phyloP scores from a whole-genome alignment of 1,140 invertebrate genomes.

The Drosophila sproati region DNA sequence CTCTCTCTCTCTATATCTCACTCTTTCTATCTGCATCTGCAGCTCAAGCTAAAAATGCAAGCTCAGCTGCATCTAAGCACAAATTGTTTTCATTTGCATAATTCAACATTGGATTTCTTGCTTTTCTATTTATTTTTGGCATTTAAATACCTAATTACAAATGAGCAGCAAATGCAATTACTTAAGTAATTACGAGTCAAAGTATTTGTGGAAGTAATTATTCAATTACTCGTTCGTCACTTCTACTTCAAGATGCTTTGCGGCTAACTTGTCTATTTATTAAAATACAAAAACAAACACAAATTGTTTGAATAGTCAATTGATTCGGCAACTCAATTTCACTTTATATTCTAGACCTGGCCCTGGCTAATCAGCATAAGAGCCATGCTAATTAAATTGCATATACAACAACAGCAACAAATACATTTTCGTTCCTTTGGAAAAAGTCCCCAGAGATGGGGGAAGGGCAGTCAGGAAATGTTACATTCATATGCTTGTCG shows the following conservation, averaged over 20 bases:
- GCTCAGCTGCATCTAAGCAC: no score
- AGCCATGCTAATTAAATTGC: constrained; percentile 36
- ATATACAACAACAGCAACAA: no score
- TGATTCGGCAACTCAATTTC: constrained; percentile 2
- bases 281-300: constrained; percentile 4
- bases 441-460: constrained; percentile 43
- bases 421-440: constrained; percentile 3
- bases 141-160: neutral
- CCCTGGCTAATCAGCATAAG: constrained; percentile 33
- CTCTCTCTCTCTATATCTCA: neutral
- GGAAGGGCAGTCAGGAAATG: neutral
- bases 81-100: no score
- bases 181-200: neutral
- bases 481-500: constrained; percentile 32
- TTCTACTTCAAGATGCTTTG: neutral
- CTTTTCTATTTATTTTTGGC: neutral
- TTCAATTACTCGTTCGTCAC: neutral
- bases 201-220: no score
- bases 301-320: constrained; percentile 2
- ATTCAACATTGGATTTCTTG: no score
- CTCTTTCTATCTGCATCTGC: neutral
- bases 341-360: neutral
- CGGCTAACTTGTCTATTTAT: neutral
- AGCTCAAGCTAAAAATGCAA: neutral
- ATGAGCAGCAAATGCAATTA: neutral